Evolutionary conservation across 2,797 vertebrate species (phyloP), one percentile per base, ranked within the genome.

Genomic region (Clarias fuscus): DNA sequence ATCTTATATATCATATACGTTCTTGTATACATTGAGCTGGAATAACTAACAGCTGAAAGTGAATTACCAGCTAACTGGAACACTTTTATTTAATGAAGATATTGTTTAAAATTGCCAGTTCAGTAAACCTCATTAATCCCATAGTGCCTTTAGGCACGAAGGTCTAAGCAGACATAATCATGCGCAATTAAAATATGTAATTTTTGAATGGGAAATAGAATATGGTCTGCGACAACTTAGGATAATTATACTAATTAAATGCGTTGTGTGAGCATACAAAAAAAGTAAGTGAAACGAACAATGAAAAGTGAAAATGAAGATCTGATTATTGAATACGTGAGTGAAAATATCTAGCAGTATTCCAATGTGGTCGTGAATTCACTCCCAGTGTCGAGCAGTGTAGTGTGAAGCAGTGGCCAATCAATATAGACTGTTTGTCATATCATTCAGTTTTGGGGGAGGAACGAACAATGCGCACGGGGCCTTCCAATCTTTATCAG

Each of bases 71-170:
- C 68, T 61, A 37, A 62, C 27, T 67, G 61, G 24, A 76, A 65
- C 62, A 30, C 61, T 84, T 62, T 85, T 72, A 62, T 62, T 48
- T 80, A 68, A 82, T 22, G 43, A 37, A 40, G n/a, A 53, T 68
- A 85, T 68, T 85, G 64, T 85, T 78, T 80, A 85, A 72, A 85
- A 82, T 71, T 78, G 70, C 79, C 33, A 73, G 71, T 27, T 82
- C 53, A 33, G 15, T 61, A 43, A 76, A 86, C 85, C 85, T 82
- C 53, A 58, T 82, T 86, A 82, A 53, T 70, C 56, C 58, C 20
- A 27, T 37, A 10, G 40, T n/a, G 33, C 65, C n/a, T 73, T 64
- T 73, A 53, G 64, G 62, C 4, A 5, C 22, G 40, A 33, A 71
- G 64, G 43, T 78, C 15, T 30, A 79, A 62, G 70, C 73, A 33